These are phyloP conservation scores for Nudaria mundana DNA, from an alignment of 2,888 invertebrate species.

Conservation along the genomic window DNA sequence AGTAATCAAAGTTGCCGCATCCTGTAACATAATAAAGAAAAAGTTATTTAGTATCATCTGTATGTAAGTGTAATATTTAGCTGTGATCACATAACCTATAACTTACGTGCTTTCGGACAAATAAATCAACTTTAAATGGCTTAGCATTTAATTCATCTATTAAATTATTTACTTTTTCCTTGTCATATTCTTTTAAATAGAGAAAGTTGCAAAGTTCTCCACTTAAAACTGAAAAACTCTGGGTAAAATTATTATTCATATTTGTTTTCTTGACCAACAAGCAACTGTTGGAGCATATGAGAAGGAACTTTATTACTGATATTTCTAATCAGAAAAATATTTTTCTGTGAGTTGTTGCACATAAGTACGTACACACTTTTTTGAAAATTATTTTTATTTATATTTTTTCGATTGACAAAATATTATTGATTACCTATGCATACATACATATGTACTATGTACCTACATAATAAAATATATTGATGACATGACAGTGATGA, in stretches of 20 bases:
- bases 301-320: no score
- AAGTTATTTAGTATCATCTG: background rate
- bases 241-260: conserved; percentile 43
- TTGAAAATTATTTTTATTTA: background rate
- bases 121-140: conserved; percentile 76
- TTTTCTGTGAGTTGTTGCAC: no score
- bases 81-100: conserved; percentile 1
- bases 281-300: conserved; percentile 53
- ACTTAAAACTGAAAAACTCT: conserved; percentile 55
- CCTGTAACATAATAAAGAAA: conserved; percentile 44
- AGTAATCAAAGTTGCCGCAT: conserved; percentile 54
- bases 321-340: no score
- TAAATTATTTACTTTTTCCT: conserved; percentile 71
- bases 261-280: conserved; percentile 37
- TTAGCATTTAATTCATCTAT: conserved; percentile 84
- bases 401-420: no score
- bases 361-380: background rate
- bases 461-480: no score
- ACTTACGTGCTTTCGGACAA: conserved; percentile 71
- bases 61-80: background rate
- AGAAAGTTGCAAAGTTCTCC: conserved; percentile 62
- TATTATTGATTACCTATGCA: no score
- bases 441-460: no score
- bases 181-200: conserved; percentile 64
- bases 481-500: background rate